phyloP scores from a whole-genome alignment of 2,113 vertebrate genomes.

The Glaucomys volans region DNA sequence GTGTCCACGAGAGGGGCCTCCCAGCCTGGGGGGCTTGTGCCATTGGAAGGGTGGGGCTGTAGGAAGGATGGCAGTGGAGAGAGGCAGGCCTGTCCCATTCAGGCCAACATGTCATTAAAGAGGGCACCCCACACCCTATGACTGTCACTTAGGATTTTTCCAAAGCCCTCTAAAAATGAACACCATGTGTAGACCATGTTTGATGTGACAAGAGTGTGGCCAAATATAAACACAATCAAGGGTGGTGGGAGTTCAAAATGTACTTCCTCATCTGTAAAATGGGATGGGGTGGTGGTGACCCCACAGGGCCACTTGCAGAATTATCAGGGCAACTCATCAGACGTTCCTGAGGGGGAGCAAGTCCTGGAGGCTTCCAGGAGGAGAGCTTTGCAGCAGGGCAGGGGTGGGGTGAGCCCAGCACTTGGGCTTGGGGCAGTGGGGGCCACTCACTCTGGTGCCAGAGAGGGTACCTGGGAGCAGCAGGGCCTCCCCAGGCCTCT shows the following conservation, averaged over 20 bases:
- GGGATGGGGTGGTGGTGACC: rapidly evolving
- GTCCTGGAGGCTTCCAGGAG: neutral
- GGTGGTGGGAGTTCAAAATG: neutral
- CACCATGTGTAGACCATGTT: neutral
- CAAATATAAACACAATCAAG: too few species aligned
- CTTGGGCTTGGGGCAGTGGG: neutral
- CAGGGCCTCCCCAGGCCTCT: neutral
- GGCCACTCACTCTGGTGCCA: neutral
- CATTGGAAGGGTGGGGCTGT: rapidly evolving
- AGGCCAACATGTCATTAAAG: neutral
- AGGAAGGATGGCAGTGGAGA: neutral
- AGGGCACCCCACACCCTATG: neutral
- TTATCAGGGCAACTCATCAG: neutral
- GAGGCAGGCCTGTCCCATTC: neutral
- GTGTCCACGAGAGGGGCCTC: rapidly evolving
- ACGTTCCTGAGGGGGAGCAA: rapidly evolving
- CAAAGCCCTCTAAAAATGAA: neutral
- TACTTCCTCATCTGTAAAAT: neutral
- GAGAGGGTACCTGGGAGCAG: neutral
- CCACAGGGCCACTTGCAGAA: neutral
- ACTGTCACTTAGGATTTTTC: neutral
- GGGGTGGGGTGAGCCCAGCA: neutral
- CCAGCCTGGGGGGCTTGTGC: neutral
- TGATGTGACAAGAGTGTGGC: neutral
- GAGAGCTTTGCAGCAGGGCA: neutral